Conservation (phyloP, 2,888 invertebrate genomes). For the Anorthoa munda region DNA sequence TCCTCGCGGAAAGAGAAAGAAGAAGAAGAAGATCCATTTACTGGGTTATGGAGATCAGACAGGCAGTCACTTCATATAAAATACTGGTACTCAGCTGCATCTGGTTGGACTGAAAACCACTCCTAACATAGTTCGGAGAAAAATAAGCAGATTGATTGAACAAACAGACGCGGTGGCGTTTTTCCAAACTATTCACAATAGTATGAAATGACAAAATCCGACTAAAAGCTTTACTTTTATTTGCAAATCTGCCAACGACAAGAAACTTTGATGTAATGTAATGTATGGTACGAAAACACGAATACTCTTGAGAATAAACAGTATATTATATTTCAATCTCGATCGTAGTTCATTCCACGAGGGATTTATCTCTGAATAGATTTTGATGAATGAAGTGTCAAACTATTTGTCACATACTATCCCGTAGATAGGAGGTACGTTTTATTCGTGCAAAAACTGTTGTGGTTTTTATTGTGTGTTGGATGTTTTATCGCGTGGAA, state of each 20-base stretch:
- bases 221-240: conserved; percentile 17
- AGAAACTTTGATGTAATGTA: conserved; percentile 8
- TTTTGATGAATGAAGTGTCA: conserved; percentile 68
- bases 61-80: too few species aligned
- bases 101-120: too few species aligned
- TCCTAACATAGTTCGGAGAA: too few species aligned
- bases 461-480: conserved; percentile 25
- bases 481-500: conserved; percentile 23
- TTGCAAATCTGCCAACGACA: conserved; percentile 19
- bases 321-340: conserved; percentile 51
- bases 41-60: too few species aligned
- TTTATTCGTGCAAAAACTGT: conserved; percentile 41
- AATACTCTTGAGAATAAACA: conserved; percentile 23
- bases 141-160: background rate
- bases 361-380: conserved; percentile 59
- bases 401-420: conserved; percentile 61
- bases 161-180: background rate
- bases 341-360: conserved; percentile 37
- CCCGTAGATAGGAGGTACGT: conserved; percentile 22
- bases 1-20: too few species aligned
- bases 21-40: too few species aligned
- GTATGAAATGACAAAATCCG: conserved; percentile 8
- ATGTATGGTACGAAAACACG: conserved; percentile 3
- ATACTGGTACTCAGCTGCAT: too few species aligned
- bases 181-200: background rate